Percentiles rank a stretch among this genome's conserved stretches.
These are phyloP conservation scores for Lagopus leucura DNA, from an alignment of 2,113 vertebrate species.

Conservation along the genomic window DNA sequence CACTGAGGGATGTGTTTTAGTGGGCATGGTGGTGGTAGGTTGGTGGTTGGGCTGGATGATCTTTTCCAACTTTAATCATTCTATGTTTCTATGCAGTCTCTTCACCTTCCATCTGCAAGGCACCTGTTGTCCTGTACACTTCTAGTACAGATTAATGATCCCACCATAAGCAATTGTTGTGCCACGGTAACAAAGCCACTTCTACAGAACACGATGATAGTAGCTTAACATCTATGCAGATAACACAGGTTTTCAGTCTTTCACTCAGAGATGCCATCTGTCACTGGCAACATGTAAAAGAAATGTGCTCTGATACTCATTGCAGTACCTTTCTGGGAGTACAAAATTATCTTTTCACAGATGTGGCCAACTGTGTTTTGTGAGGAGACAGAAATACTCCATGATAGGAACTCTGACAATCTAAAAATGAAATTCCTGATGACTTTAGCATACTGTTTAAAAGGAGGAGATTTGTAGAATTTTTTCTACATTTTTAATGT, in stretches of 20 bases:
- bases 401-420: not conserved
- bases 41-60: too few species aligned
- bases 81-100: not conserved
- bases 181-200: not conserved
- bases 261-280: not conserved
- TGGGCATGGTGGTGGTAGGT: too few species aligned
- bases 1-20: too few species aligned
- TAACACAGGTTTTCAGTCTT: not conserved
- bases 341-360: not conserved
- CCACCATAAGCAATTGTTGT: not conserved
- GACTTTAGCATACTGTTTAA: not conserved
- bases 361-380: not conserved
- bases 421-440: conserved; percentile 6
- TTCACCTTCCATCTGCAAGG: not conserved
- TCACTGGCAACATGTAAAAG: not conserved
- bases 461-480: not conserved
- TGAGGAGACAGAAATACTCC: not conserved
- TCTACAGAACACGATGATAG: not conserved
- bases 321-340: not conserved
- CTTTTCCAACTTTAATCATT: too few species aligned
- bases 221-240: not conserved
- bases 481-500: not conserved
- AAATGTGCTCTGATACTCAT: not conserved
- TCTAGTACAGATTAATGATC: not conserved
- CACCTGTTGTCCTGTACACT: not conserved